Evolutionary conservation across 2,113 vertebrate genomes (phyloP).

Genomic region (Trachemys scripta): DNA sequence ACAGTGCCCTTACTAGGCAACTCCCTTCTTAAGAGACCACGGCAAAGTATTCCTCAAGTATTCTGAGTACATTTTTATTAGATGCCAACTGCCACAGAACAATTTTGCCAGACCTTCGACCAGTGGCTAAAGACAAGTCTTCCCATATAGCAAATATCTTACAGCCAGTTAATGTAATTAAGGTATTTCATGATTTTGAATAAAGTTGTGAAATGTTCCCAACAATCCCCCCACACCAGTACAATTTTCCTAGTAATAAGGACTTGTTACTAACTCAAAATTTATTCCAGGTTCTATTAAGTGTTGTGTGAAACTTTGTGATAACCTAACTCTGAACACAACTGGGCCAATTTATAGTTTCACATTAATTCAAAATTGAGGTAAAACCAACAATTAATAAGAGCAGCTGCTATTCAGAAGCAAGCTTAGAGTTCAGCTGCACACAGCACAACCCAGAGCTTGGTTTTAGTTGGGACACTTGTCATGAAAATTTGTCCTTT

Average conservation of each 20-base stretch:
- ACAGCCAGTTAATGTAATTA: background rate
- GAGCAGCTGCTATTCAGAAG: background rate
- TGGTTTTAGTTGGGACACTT: background rate
- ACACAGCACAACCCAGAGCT: background rate
- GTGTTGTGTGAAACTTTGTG: background rate
- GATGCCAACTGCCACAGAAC: background rate
- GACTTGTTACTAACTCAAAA: background rate
- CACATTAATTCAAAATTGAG: background rate
- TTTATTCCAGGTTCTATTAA: background rate
- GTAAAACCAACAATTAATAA: background rate
- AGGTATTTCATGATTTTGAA: background rate
- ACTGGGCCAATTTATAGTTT: background rate
- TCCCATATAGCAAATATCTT: background rate
- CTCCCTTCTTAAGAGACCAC: constrained; percentile 17
- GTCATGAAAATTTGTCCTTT: background rate
- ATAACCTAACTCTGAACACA: background rate
- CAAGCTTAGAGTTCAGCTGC: background rate
- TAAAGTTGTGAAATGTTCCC: background rate
- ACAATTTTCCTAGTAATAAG: background rate
- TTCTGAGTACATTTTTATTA: background rate
- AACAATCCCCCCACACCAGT: background rate
- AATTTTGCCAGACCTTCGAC: background rate
- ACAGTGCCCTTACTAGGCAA: constrained; percentile 17
- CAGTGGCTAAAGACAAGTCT: background rate
- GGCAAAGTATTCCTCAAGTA: background rate